A percentile compares a stretch with the other conserved stretches of the same genome.
These are phyloP conservation scores for Caerostris extrusa DNA, from an alignment of 1,140 invertebrate genomes.

Conservation along the genomic window DNA sequence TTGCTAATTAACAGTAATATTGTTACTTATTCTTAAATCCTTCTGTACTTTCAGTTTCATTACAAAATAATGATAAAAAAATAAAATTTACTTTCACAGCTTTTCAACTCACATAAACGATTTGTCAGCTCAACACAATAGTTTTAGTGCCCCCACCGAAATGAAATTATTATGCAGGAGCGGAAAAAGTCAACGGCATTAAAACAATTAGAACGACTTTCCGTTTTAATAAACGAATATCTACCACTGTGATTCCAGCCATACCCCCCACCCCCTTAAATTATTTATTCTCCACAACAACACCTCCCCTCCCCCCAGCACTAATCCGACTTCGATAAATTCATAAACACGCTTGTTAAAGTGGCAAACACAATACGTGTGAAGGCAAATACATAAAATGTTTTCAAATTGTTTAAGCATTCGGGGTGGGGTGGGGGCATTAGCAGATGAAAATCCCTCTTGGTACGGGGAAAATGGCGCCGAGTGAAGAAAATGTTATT, in stretches of 20 bases:
- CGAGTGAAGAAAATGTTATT: conserved; percentile 76
- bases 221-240: conserved; percentile 25
- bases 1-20: too few relatives aligned
- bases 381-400: conserved; percentile 72
- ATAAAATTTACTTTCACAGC: background rate
- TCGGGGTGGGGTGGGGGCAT: conserved; percentile 24
- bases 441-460: conserved; percentile 53
- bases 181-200: conserved; percentile 36
- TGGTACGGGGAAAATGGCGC: conserved; percentile 2
- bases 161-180: conserved; percentile 5
- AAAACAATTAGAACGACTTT: conserved; percentile 56
- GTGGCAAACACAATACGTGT: conserved; percentile 55
- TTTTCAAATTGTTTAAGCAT: conserved; percentile 77
- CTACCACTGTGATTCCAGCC: background rate
- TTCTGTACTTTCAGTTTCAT: too few relatives aligned
- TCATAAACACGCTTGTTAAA: conserved; percentile 73
- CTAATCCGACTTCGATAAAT: conserved; percentile 56
- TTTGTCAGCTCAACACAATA: background rate
- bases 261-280: background rate
- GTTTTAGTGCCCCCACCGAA: background rate
- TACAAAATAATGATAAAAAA: background rate
- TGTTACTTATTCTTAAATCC: too few relatives aligned
- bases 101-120: background rate
- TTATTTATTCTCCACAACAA: conserved; percentile 5
- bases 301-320: background rate